phyloP scores from a whole-genome alignment of 2,888 invertebrate species.

The Acrocyrtus sp. region DNA sequence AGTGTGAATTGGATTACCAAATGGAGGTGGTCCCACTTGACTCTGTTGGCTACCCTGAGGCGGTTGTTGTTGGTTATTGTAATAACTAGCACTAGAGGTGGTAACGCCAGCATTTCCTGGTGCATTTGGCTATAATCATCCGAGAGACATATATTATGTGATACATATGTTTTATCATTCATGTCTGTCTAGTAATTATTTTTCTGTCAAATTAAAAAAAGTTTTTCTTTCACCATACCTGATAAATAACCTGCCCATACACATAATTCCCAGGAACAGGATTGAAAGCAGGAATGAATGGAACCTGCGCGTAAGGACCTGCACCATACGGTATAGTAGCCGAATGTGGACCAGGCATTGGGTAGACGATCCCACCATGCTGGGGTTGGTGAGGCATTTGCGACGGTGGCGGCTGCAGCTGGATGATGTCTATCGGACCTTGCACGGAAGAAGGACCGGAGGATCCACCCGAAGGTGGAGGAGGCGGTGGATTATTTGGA shows the following conservation, averaged over 20 bases:
- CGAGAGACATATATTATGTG: background rate
- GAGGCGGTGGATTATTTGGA: slow-evolving; percentile 61
- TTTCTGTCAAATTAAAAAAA: background rate
- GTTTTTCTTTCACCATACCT: slow-evolving; percentile 28
- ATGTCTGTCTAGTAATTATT: too few relatives aligned
- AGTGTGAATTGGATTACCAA: slow-evolving; percentile 53
- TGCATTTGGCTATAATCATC: slow-evolving; percentile 46
- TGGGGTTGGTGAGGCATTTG: slow-evolving; percentile 54
- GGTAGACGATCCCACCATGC: slow-evolving; percentile 55
- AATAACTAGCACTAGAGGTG: slow-evolving; percentile 52
- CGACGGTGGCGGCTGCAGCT: slow-evolving; percentile 55
- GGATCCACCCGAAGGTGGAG: slow-evolving; percentile 60
- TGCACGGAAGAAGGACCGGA: slow-evolving; percentile 61
- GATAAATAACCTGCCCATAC: slow-evolving; percentile 61
- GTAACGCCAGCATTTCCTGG: slow-evolving; percentile 48
- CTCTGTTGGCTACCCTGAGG: slow-evolving; percentile 35
- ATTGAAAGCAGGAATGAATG: slow-evolving; percentile 62
- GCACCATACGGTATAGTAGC: slow-evolving; percentile 57
- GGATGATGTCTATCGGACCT: slow-evolving; percentile 62
- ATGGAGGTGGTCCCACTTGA: slow-evolving; percentile 46
- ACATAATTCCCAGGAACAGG: slow-evolving; percentile 60
- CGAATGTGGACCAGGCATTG: slow-evolving; percentile 56
- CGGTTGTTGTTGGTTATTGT: slow-evolving; percentile 52
- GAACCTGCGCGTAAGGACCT: slow-evolving; percentile 58
- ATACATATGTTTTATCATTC: too few relatives aligned